Percentiles rank a stretch among this genome's conserved stretches.
Conservation (phyloP, 1,140 invertebrate genomes). For the Metaphire vulgaris region DNA sequence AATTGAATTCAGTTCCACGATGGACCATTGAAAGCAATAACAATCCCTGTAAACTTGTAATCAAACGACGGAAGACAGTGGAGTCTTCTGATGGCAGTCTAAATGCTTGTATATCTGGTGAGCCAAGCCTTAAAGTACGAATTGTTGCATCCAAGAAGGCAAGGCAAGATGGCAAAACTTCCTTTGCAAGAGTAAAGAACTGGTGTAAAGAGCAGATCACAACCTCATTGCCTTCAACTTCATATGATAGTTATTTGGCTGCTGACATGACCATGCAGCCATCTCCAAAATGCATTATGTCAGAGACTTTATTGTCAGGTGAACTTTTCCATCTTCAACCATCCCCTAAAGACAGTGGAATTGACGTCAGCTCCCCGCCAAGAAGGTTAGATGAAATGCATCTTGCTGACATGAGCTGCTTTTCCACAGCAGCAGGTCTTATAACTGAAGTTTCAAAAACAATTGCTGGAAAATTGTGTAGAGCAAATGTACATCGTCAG, state of each 20-base stretch:
- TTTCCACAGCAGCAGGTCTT: too few relatives aligned
- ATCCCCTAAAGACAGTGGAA: neutral
- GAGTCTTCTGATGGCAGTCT: neutral
- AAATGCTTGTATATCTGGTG: neutral
- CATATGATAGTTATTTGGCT: neutral
- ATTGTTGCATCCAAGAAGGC: constrained; percentile 1
- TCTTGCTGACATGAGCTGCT: too few relatives aligned
- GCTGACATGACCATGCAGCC: neutral
- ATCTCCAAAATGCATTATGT: neutral
- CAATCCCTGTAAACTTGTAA: neutral
- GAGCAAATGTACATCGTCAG: too few relatives aligned
- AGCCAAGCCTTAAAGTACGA: neutral
- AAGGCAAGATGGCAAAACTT: neutral
- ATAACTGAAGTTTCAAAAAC: too few relatives aligned
- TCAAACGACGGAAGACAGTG: neutral
- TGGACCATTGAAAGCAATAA: neutral
- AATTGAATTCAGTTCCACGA: neutral
- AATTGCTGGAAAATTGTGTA: too few relatives aligned
- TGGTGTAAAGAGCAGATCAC: neutral
- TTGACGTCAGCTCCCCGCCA: neutral
- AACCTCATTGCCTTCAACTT: neutral
- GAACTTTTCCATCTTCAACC: neutral
- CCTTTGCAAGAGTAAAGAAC: neutral
- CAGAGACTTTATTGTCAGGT: neutral
- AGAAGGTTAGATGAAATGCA: neutral